Evolutionary conservation across 2,888 invertebrate species (phyloP).

Genomic region (Elysia crispata): DNA sequence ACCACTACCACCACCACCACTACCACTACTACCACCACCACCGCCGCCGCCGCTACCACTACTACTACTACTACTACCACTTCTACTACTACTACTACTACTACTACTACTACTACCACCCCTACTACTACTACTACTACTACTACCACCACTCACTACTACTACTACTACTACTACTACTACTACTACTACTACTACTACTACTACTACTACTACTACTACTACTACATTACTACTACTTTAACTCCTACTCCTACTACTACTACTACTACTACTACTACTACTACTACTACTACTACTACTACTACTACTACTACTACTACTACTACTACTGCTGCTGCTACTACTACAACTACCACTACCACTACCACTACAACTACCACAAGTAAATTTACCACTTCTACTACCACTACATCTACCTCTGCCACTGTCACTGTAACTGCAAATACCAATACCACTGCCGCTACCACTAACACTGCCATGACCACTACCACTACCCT

Average conservation of each 20-base stretch:
- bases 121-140: no score
- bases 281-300: constrained; percentile 9
- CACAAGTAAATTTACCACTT: no score
- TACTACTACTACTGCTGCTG: neutral
- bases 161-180: constrained; percentile 9
- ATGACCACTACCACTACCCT: neutral
- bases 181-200: constrained; percentile 9
- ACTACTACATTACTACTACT: neutral
- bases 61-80: neutral
- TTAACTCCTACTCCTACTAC: no score
- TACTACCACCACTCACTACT: no score
- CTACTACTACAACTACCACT: neutral
- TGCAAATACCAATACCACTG: no score
- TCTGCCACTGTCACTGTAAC: no score
- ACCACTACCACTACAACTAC: neutral
- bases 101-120: no score
- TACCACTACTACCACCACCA: neutral
- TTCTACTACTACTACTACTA: neutral
- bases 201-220: constrained; percentile 9
- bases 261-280: constrained; percentile 9
- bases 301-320: constrained; percentile 9
- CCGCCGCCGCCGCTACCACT: no score
- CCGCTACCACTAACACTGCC: neutral
- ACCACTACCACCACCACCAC: neutral
- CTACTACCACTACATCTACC: no score